These are phyloP conservation scores for Bubo scandiacus DNA, from an alignment of 2,113 vertebrate genomes.

Conservation along the genomic window DNA sequence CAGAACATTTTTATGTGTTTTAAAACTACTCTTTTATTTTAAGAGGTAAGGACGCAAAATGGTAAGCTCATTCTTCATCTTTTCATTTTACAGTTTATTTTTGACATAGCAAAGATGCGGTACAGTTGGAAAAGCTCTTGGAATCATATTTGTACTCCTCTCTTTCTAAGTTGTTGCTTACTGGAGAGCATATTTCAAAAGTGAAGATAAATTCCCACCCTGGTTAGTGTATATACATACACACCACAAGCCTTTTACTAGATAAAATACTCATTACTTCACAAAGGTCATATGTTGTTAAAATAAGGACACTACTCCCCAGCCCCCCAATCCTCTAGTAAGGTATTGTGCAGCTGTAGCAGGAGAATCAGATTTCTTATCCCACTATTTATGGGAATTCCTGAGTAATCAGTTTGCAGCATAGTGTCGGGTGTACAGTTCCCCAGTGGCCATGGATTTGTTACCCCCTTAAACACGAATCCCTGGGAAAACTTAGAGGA, in stretches of 20 bases:
- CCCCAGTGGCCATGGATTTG: background rate
- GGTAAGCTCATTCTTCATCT: slow-evolving; percentile 63
- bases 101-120: slow-evolving; percentile 26
- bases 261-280: background rate
- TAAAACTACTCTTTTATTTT: slow-evolving; percentile 76
- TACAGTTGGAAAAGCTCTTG: slow-evolving; percentile 17
- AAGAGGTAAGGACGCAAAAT: slow-evolving; percentile 62
- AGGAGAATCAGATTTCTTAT: background rate
- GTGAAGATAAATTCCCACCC: background rate
- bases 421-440: background rate
- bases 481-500: background rate
- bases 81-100: slow-evolving; percentile 45
- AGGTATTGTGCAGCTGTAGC: background rate
- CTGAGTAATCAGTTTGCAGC: background rate
- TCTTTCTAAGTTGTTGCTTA: background rate
- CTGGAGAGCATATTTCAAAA: background rate
- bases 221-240: background rate
- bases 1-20: slow-evolving; percentile 73
- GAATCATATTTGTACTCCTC: slow-evolving; percentile 41
- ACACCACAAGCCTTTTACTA: background rate
- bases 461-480: background rate
- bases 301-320: background rate
- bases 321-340: background rate
- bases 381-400: background rate
- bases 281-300: background rate